Evolutionary conservation across 2,888 invertebrate genomes (phyloP), one percentile per base, ranked within the genome.

Genomic region (Drosophila lutescens): DNA sequence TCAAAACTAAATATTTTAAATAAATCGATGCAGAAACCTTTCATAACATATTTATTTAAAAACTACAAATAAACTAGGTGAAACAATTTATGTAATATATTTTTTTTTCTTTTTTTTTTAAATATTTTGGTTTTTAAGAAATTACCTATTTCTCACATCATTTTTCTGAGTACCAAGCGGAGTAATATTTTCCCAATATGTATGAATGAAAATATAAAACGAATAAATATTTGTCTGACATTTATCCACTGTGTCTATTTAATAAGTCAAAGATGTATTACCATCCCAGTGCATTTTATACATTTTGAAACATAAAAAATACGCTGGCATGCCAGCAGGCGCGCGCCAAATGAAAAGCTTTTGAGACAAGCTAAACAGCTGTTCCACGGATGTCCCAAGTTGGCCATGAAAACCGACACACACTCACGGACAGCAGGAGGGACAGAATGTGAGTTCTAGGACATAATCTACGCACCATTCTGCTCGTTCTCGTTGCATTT

Each of bases 281-380:
- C 26, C 46, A 23, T 9, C n/a, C n/a, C n/a, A 9, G 4, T 30
- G 15, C 15, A 30, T 30, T 10, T 30, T 47, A 30, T 30, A 30
- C 2, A 2, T 30, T n/a, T 9, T 26, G 8, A 15, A 47, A 17
- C 32, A 47, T n/a, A 50, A 38, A 46, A 73, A 74, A 74, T 54
- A 51, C 65, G 56, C 47, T 69, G 58, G 78, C 72, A 76, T 83
- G 81, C 81, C 72, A 84, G 71, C 74, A 80, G 87, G 89, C 83
- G 83, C 89, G 69, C 80, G 80, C 15, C 71, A 67, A 61, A 38
- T 65, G 30, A 69, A 59, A 80, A 78, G 80, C 80, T 80, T 71
- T 51, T 9, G 34, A 10, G 68, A 56, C 69, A 50, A 51, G 41
- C 32, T 51, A 59, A 86, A 84, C 83, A 88, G 87, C 83, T 83